Evolutionary conservation across 2,888 invertebrate species (phyloP), one percentile per base, ranked within the genome.

Genomic region (Caenorhabditis uteleia): DNA sequence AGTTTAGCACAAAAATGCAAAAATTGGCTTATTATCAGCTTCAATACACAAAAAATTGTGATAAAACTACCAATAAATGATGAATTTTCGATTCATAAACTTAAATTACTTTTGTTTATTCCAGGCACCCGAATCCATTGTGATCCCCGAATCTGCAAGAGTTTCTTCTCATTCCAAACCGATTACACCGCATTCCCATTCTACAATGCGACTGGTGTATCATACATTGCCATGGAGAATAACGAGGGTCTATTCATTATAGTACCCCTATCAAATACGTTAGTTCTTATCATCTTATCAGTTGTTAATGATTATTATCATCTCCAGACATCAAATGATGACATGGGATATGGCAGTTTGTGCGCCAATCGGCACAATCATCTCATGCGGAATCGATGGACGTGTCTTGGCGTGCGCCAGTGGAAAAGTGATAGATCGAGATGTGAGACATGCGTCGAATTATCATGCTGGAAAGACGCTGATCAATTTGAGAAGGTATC

Each of bases 321-420:
- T 14, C 14, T 64, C 21, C 51, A 65, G 65, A 1, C 71, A 71
- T 34, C 59, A 66, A 29, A 21, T 68, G 16, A 62, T 68, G 50
- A 36, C 33, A 6, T 68, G 62, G 54, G 64, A 68, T 42, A 51
- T 51, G 2, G 53, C 56, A 5, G 43, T 71, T 16, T 49, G 45
- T 40, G 42, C 68, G 1, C 5, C 53, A n/a, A 43, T 34, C 12
- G 71, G 62, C 23, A 55, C 61, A 20, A 14, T 67, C 2, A 26
- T 62, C 0, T 58, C 66, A 3, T 68, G 60, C 42, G 71, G 71
- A 49, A 46, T 62, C 14, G 71, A 71, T 33, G 71, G 71, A 34
- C 16, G 68, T 20, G 45, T 65, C 0, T 8, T 54, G 3, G 58
- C 54, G 0, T 55, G 54, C 4, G 54, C 58, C 1, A 43, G 36